Evolutionary conservation across 2,797 vertebrate genomes (phyloP).

Genomic region (Spinibarbus caldwelli): DNA sequence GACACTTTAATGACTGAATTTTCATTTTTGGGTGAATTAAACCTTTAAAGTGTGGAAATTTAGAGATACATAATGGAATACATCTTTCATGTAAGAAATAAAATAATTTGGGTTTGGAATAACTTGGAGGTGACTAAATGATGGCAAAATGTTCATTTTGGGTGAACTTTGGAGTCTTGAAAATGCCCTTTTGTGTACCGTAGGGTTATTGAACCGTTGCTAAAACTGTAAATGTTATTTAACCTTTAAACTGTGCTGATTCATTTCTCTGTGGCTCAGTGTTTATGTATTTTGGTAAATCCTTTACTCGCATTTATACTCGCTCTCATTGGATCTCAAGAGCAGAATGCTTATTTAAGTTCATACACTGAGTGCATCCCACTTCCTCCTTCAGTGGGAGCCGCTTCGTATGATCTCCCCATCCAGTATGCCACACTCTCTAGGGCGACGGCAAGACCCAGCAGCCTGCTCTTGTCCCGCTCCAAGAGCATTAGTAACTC

Average conservation of each 20-base stretch:
- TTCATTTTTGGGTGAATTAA: too few relatives aligned
- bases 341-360: constrained; percentile 2
- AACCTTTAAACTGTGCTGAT: neutral
- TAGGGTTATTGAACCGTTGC: neutral
- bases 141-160: too few relatives aligned
- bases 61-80: too few relatives aligned
- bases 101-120: too few relatives aligned
- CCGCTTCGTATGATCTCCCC: constrained; percentile 71
- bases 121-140: too few relatives aligned
- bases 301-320: neutral
- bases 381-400: constrained; percentile 43
- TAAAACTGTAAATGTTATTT: neutral
- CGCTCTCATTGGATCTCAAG: neutral
- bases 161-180: neutral
- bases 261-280: neutral
- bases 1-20: too few relatives aligned
- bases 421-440: constrained; percentile 87
- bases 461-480: constrained; percentile 84
- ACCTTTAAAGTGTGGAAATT: neutral
- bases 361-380: neutral
- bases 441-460: constrained; percentile 80
- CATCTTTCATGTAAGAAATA: too few relatives aligned
- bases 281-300: neutral
- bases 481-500: constrained; percentile 95
- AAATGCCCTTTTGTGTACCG: neutral